Evolutionary conservation across 2,113 vertebrate species (phyloP), one percentile per base, ranked within the genome.

Genomic region (Psophia crepitans): DNA sequence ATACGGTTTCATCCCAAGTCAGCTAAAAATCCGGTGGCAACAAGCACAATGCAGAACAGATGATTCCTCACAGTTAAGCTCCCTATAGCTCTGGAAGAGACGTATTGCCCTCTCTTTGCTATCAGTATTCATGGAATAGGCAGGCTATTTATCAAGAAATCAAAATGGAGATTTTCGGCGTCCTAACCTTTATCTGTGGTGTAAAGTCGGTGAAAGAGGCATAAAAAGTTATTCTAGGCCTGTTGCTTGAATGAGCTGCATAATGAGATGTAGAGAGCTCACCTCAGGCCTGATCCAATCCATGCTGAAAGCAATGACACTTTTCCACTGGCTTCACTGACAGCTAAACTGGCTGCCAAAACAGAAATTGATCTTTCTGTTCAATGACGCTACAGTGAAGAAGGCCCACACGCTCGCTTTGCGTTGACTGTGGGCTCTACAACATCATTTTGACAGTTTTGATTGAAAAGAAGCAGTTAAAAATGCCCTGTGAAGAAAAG

Each of bases 401-500:
- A 95, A 96, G 84, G 14, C 53, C 41, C 66, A 65, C 49, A 78
- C 4, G 8, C 9, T 93, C 71, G 43, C 44, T 97, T 83, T 87
- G 26, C 30, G 13, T 89, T 65, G 73, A 79, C 93, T 96, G 91
- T 84, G 60, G 64, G 79, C 75, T 88, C 84, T 49, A n/a, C 44
- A 79, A 51, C 92, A 70, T 22, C 23, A 74, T 75, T 84, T 89
- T 96, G 91, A 87, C 75, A 95, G 91, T 86, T 96, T 94, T 97
- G 95, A 97, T 93, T 95, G 90, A 90, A 94, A 96, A 58, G 41
- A 95, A 97, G 76, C 68, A 93, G 86, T 94, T 97, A 90, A 96
- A 96, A 97, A 93, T 27, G 51, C 71, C 90, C 87, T 54, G 88
- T 79, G 69, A 96, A 89, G 65, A 79, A 89, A 96, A 96, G 56